Evolutionary conservation across 2,888 invertebrate genomes (phyloP).

Genomic region (Hanleya hanleyi): DNA sequence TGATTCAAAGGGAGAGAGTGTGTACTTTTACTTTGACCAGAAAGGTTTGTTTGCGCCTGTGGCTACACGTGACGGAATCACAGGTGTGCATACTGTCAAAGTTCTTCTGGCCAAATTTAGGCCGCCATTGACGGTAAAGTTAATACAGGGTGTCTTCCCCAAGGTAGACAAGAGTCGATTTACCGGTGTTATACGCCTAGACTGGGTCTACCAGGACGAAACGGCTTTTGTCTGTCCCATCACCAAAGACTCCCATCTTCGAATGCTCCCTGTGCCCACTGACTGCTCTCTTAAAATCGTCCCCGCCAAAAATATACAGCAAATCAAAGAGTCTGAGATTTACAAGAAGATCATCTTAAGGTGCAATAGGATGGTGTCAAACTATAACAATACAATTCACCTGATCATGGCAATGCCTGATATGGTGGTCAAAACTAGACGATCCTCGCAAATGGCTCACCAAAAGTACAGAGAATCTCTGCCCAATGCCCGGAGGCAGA

Average conservation of each 20-base stretch:
- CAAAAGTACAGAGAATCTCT: not conserved
- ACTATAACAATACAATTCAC: slow-evolving; percentile 71
- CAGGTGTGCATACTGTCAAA: slow-evolving; percentile 93
- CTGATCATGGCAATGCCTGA: slow-evolving; percentile 65
- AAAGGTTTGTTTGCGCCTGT: slow-evolving; percentile 93
- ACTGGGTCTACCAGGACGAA: slow-evolving; percentile 68
- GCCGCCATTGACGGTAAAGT: slow-evolving; percentile 91
- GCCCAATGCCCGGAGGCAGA: not conserved
- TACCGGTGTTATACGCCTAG: slow-evolving; percentile 65
- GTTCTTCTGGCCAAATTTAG: slow-evolving; percentile 88
- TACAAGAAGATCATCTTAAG: slow-evolving; percentile 51
- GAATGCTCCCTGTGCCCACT: slow-evolving; percentile 87
- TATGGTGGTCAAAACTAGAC: slow-evolving; percentile 27
- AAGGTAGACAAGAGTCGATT: slow-evolving; percentile 74
- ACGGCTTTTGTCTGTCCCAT: slow-evolving; percentile 69
- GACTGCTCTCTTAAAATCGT: slow-evolving; percentile 88
- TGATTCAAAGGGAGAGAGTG: slow-evolving; percentile 87
- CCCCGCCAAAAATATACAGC: slow-evolving; percentile 75
- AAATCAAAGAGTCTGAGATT: slow-evolving; percentile 51
- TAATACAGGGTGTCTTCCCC: slow-evolving; percentile 92
- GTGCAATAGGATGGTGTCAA: slow-evolving; percentile 65
- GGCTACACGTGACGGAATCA: slow-evolving; percentile 94
- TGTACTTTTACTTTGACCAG: slow-evolving; percentile 89
- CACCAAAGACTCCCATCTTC: slow-evolving; percentile 55
- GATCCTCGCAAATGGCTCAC: not conserved